Conservation (phyloP, 2,888 invertebrate species). For the Pyrrhosoma nymphula region DNA sequence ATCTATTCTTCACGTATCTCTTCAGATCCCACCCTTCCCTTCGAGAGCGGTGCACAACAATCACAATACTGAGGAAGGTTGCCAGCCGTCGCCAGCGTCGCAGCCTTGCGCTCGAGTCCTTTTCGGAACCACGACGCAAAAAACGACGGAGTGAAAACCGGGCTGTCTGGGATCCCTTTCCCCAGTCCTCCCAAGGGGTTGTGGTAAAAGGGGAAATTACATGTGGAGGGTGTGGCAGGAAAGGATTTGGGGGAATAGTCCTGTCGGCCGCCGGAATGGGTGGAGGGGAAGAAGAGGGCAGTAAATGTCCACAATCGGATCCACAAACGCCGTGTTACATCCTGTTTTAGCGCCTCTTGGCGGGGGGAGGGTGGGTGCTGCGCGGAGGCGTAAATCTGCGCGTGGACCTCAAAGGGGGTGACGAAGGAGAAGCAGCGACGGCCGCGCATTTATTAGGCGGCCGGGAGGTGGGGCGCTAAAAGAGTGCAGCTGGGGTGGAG, state of each 20-base stretch:
- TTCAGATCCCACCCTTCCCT: too few relatives aligned
- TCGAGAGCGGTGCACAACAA: too few relatives aligned
- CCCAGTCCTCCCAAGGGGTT: too few relatives aligned
- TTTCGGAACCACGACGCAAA: not conserved
- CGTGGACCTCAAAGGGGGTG: conserved; percentile 61
- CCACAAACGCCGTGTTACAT: conserved; percentile 63
- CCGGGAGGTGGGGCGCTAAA: not conserved
- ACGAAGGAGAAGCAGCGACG: conserved; percentile 58
- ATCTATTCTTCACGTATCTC: too few relatives aligned
- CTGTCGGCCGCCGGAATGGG: not conserved
- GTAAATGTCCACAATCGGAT: conserved; percentile 66
- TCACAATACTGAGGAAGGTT: not conserved
- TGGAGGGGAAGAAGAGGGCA: not conserved
- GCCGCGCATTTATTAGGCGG: not conserved
- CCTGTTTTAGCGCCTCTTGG: conserved; percentile 55
- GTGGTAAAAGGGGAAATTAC: too few relatives aligned
- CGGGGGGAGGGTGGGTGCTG: not conserved
- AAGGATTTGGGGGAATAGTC: conserved; percentile 37
- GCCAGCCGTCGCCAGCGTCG: not conserved
- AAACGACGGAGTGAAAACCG: not conserved
- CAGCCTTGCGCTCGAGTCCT: not conserved
- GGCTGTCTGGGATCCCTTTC: not conserved
- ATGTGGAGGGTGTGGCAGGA: not conserved
- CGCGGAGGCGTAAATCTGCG: conserved; percentile 43
- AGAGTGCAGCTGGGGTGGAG: conserved; percentile 22